Percentiles rank a stretch among this genome's conserved stretches.
Conservation (phyloP, 2,888 invertebrate species). For the Masnerella sp. region DNA sequence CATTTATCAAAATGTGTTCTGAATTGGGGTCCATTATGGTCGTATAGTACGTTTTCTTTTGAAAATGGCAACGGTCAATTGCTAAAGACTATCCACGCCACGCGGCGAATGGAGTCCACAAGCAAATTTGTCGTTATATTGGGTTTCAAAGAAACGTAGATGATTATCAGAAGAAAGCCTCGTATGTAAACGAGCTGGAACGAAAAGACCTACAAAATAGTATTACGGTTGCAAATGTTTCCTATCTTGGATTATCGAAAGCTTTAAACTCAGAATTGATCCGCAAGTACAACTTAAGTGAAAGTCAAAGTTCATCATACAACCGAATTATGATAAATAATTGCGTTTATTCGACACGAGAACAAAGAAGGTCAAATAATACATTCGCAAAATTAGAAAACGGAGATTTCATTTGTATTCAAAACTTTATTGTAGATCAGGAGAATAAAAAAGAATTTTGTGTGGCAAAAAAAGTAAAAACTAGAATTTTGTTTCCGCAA, state of each 20-base stretch:
- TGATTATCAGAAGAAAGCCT: background rate
- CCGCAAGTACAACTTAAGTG: constrained; percentile 2
- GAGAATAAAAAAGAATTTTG: constrained; percentile 10
- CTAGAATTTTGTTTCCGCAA: background rate
- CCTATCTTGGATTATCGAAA: constrained; percentile 11
- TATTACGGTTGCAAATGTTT: constrained; percentile 5
- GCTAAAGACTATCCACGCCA: constrained; percentile 13
- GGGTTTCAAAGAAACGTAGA: constrained; percentile 16
- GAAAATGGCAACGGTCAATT: constrained; percentile 31
- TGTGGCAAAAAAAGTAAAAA: constrained; percentile 16
- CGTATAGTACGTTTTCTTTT: constrained; percentile 25
- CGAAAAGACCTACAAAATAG: background rate
- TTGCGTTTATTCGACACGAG: constrained; percentile 8
- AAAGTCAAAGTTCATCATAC: constrained; percentile 1
- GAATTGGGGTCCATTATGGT: constrained; percentile 47
- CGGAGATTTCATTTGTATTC: constrained; percentile 2
- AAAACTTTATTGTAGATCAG: constrained; percentile 32
- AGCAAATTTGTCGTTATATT: constrained; percentile 12
- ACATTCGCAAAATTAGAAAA: constrained; percentile 20
- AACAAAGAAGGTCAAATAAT: constrained; percentile 23
- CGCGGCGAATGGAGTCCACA: constrained; percentile 10
- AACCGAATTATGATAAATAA: constrained; percentile 25
- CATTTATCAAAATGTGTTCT: constrained; percentile 37
- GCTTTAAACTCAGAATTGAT: background rate
- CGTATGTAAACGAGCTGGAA: constrained; percentile 1